A percentile compares a stretch with the other conserved stretches of the same genome.
Conservation (phyloP, 2,797 vertebrate genomes). For the Graptemys geographica region DNA sequence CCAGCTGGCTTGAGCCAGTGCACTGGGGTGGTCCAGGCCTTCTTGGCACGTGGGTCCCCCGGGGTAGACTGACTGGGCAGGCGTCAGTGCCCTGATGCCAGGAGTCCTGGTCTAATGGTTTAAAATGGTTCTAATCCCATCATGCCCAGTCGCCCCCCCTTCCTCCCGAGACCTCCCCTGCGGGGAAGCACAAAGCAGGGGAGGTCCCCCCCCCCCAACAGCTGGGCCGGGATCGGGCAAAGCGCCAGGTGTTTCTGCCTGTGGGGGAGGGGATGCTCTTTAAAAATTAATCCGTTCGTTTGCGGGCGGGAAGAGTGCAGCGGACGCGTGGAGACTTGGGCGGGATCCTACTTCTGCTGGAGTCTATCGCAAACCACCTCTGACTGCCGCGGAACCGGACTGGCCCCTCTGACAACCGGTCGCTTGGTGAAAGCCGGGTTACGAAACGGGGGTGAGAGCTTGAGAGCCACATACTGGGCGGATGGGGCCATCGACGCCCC, state of each 20-base stretch:
- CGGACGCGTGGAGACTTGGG: rapidly evolving
- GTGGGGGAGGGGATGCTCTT: no score
- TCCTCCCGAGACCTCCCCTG: neutral
- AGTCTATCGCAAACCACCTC: no score
- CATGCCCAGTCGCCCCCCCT: rapidly evolving
- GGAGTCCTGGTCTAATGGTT: neutral
- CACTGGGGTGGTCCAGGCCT: neutral
- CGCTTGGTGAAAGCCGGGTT: no score
- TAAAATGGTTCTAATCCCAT: neutral
- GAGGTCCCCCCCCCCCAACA: no score
- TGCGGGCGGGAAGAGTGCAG: no score
- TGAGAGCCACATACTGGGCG: neutral
- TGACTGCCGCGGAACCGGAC: no score
- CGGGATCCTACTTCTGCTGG: no score
- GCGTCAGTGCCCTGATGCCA: neutral
- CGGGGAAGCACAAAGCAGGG: neutral
- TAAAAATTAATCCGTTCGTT: no score
- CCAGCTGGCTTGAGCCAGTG: neutral
- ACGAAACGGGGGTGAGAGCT: neutral
- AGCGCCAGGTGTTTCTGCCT: neutral
- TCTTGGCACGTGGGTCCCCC: neutral
- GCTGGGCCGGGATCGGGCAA: neutral
- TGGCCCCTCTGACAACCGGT: no score
- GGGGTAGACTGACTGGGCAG: neutral
- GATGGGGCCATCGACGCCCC: neutral